Evolutionary conservation across 2,113 vertebrate species (phyloP).

Genomic region (Pitta sordida): DNA sequence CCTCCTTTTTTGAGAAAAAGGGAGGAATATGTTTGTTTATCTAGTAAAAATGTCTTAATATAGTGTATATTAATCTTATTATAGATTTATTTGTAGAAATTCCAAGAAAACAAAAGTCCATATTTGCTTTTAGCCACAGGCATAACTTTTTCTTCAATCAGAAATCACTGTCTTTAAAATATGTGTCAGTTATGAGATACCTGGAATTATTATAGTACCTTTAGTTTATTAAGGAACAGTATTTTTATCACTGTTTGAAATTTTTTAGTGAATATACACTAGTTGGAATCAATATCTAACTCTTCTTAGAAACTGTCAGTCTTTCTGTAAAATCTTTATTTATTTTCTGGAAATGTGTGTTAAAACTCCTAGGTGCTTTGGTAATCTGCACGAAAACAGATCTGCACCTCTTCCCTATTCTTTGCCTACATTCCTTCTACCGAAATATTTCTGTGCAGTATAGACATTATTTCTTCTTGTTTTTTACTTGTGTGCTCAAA

Average conservation of each 20-base stretch:
- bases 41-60: background rate
- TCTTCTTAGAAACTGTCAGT: background rate
- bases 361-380: background rate
- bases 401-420: background rate
- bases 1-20: background rate
- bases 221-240: background rate
- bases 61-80: background rate
- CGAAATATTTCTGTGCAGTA: background rate
- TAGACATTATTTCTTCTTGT: background rate
- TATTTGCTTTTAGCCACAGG: background rate
- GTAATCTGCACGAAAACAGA: background rate
- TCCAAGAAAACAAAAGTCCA: background rate
- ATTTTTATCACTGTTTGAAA: background rate
- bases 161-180: background rate
- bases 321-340: background rate
- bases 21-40: background rate
- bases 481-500: background rate
- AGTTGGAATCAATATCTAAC: background rate
- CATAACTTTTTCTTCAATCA: background rate
- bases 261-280: background rate
- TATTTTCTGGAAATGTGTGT: background rate
- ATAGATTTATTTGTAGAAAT: background rate
- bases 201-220: background rate
- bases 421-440: background rate
- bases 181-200: background rate